Percentiles rank a stretch among this genome's conserved stretches.
Conservation (phyloP, 2,797 vertebrate genomes). For the Calcarius lapponicus region DNA sequence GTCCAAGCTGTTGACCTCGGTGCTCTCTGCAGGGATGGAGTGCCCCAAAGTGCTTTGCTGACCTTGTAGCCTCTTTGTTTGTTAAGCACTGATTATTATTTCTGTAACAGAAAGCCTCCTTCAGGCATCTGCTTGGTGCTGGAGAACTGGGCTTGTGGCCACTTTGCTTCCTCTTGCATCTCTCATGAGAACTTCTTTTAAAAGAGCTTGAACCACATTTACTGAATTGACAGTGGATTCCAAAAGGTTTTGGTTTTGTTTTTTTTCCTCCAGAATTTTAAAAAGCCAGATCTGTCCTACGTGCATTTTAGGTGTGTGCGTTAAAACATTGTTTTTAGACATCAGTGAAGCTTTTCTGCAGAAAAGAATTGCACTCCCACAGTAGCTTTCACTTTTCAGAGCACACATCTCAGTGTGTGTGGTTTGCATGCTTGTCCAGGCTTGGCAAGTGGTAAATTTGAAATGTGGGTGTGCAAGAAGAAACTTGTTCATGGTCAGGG, state of each 20-base stretch:
- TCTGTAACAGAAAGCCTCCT: background rate
- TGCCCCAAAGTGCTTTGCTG: background rate
- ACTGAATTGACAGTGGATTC: background rate
- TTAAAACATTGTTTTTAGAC: background rate
- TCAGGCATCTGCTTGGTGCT: background rate
- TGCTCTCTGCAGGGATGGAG: background rate
- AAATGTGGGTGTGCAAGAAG: background rate
- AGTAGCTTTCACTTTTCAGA: background rate
- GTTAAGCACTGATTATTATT: background rate
- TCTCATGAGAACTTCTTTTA: background rate
- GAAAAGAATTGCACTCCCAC: background rate
- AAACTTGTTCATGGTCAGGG: background rate
- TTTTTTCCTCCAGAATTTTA: background rate
- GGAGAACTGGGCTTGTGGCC: background rate
- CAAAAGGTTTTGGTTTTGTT: background rate
- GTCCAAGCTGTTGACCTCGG: constrained; percentile 14
- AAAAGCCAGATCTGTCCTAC: too few species aligned
- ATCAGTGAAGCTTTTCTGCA: fast-evolving
- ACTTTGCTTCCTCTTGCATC: background rate
- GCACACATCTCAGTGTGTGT: fast-evolving
- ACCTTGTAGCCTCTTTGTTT: background rate
- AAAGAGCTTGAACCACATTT: background rate
- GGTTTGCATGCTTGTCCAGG: background rate
- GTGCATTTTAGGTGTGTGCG: background rate
- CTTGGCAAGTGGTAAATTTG: background rate